Conservation (phyloP, 2,797 vertebrate species). For the Parauchenoglanis ngamensis region DNA sequence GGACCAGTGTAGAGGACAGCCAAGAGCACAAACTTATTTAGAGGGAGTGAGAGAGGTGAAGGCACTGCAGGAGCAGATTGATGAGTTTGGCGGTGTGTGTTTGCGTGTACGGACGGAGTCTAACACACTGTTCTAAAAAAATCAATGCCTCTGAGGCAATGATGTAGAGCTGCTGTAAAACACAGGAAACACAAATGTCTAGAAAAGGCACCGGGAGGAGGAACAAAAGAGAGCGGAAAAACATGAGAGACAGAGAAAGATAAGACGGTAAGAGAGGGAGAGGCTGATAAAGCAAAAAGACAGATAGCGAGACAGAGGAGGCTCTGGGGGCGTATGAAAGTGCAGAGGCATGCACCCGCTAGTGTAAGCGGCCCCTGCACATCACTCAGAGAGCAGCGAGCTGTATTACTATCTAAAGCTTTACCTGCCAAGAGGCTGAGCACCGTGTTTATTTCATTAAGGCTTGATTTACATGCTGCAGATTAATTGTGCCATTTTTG, state of each 20-base stretch:
- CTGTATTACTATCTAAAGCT: background rate
- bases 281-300: background rate
- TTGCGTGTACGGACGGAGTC: conserved; percentile 8
- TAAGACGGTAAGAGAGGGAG: conserved; percentile 7
- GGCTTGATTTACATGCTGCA: background rate
- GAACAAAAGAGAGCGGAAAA: conserved; percentile 1
- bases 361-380: background rate
- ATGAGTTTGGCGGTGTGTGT: conserved; percentile 6
- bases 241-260: background rate
- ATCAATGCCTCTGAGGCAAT: conserved; percentile 19
- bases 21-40: conserved; percentile 7
- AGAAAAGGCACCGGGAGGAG: background rate
- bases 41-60: background rate
- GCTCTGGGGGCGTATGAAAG: background rate
- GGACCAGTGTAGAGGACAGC: background rate
- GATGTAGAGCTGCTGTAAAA: conserved; percentile 22
- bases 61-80: conserved; percentile 18
- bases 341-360: background rate
- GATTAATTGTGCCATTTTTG: background rate
- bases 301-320: background rate
- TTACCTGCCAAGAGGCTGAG: background rate
- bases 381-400: background rate
- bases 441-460: background rate
- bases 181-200: conserved; percentile 19
- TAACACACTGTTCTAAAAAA: conserved; percentile 23